Percentiles rank a stretch among this genome's conserved stretches.
These are phyloP conservation scores for Psilopogon haemacephalus DNA, from an alignment of 2,113 vertebrate species.

Conservation along the genomic window DNA sequence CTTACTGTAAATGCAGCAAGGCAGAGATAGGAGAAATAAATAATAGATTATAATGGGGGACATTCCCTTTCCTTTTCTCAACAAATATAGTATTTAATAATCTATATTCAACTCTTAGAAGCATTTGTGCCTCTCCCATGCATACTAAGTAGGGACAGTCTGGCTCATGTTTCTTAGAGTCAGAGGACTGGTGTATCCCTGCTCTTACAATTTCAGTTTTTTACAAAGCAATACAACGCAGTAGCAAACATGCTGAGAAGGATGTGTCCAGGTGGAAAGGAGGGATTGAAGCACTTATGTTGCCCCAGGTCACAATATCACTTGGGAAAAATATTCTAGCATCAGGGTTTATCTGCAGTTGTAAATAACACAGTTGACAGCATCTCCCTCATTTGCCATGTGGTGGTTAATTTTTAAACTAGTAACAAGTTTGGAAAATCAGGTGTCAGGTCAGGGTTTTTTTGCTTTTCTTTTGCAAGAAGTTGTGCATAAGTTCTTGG, in stretches of 20 bases:
- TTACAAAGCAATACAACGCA: background rate
- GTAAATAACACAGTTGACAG: background rate
- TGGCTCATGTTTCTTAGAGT: background rate
- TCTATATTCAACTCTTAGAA: slow-evolving; percentile 8
- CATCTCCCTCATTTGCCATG: background rate
- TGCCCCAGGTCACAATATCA: background rate
- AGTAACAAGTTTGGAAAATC: background rate
- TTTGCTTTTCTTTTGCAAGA: background rate
- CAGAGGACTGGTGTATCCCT: background rate
- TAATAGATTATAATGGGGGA: background rate
- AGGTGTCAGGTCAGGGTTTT: background rate
- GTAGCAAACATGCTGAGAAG: background rate
- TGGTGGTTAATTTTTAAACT: background rate
- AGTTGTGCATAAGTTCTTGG: background rate
- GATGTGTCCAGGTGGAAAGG: background rate
- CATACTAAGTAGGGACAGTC: slow-evolving; percentile 27
- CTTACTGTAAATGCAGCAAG: background rate
- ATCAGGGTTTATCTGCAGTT: background rate
- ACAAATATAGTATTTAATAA: slow-evolving; percentile 1
- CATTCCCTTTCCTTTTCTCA: slow-evolving; percentile 1
- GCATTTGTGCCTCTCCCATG: background rate
- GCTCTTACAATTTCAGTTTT: background rate
- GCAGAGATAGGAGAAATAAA: slow-evolving; percentile 18
- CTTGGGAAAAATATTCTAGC: background rate
- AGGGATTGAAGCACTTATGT: background rate